Percentiles rank a stretch among this genome's conserved stretches.
Conservation (phyloP, 2,113 vertebrate species). For the Eulemur rufifrons region DNA sequence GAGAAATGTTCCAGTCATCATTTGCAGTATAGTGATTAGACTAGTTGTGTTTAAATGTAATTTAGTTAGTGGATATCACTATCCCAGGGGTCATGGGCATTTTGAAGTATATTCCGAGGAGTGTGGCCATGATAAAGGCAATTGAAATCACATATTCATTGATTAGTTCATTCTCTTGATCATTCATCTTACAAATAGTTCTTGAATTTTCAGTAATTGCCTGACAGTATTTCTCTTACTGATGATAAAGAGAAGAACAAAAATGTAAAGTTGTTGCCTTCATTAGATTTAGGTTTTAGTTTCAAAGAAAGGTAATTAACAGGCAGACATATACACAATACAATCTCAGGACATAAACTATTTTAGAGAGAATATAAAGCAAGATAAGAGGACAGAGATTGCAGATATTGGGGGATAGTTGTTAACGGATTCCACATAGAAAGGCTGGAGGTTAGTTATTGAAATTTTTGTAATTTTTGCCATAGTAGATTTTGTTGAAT, state of each 20-base stretch:
- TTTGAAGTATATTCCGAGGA: background rate
- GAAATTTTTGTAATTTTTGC: too few species aligned
- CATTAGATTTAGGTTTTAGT: background rate
- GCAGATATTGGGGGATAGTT: too few species aligned
- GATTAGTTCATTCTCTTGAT: background rate
- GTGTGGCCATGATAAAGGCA: background rate
- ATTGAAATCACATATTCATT: background rate
- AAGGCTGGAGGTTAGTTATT: too few species aligned
- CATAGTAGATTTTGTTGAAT: too few species aligned
- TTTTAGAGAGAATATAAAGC: too few species aligned
- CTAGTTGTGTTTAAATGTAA: background rate
- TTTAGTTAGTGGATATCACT: background rate
- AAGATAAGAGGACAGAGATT: too few species aligned
- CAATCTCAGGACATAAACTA: too few species aligned
- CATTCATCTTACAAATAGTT: background rate
- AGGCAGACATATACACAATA: background rate
- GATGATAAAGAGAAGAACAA: background rate
- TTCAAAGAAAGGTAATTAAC: background rate
- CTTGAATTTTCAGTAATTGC: background rate
- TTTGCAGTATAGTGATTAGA: background rate
- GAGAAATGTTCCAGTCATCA: background rate
- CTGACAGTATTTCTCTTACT: background rate
- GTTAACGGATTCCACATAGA: too few species aligned
- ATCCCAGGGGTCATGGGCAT: background rate
- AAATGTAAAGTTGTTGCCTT: background rate